Evolutionary conservation across 2,113 vertebrate species (phyloP).

Genomic region (Clupea harengus): DNA sequence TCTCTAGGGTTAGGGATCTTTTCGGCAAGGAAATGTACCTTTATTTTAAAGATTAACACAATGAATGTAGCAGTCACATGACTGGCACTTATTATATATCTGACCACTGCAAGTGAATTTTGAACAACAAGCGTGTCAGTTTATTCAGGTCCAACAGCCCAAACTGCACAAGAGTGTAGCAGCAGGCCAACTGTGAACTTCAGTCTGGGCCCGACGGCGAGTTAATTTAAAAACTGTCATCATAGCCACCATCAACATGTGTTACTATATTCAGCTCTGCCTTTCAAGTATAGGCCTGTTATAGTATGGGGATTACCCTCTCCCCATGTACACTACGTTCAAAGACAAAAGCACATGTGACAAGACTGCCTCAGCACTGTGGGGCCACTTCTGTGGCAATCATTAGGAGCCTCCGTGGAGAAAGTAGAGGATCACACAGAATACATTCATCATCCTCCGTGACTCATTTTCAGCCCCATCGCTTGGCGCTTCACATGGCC

Average conservation of each 20-base stretch:
- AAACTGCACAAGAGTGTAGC: not conserved
- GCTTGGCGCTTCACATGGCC: not conserved
- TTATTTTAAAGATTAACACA: not conserved
- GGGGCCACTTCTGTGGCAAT: not conserved
- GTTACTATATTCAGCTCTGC: not conserved
- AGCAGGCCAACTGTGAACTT: not conserved
- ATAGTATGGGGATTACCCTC: not conserved
- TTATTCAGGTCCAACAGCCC: not conserved
- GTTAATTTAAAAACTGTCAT: slow-evolving; percentile 5
- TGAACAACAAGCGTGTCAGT: not conserved
- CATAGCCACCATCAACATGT: not conserved
- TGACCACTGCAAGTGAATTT: not conserved
- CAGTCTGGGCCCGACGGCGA: not conserved
- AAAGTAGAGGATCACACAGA: slow-evolving; percentile 2
- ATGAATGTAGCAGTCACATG: not conserved
- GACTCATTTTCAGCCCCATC: not conserved
- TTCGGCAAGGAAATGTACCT: not conserved
- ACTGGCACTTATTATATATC: not conserved
- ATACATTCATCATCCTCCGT: not conserved
- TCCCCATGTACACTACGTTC: not conserved
- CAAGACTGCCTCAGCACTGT: not conserved
- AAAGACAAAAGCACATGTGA: not conserved
- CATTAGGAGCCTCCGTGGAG: not conserved
- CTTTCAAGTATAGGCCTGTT: not conserved
- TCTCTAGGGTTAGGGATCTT: not conserved